Conservation (phyloP, 1,140 invertebrate genomes). For the Mercenaria mercenaria region DNA sequence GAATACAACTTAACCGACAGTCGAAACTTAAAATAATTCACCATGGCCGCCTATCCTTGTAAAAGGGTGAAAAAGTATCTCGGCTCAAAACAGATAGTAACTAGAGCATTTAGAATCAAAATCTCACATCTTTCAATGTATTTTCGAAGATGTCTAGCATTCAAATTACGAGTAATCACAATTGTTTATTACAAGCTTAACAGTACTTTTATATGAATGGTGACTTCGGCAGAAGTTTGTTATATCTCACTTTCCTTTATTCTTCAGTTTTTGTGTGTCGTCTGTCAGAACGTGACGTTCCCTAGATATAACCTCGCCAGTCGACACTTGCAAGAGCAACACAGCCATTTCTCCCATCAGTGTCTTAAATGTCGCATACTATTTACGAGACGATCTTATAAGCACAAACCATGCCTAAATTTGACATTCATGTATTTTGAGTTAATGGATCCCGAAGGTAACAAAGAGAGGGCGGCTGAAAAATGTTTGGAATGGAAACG, state of each 20-base stretch:
- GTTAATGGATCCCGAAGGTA: not conserved
- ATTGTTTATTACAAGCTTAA: not conserved
- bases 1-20: not conserved
- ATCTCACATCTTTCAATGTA: not conserved
- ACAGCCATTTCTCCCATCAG: not conserved
- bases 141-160: no score
- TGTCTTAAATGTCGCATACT: not conserved
- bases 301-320: not conserved
- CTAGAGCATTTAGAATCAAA: not conserved
- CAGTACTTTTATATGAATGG: no score
- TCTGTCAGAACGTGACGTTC: not conserved
- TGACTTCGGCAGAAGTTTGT: no score
- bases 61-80: not conserved
- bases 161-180: no score
- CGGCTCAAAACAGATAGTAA: not conserved
- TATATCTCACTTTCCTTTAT: not conserved
- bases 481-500: not conserved
- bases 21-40: not conserved
- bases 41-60: not conserved
- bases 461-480: not conserved
- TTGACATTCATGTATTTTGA: not conserved
- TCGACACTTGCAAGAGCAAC: not conserved
- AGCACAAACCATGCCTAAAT: not conserved
- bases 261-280: not conserved
- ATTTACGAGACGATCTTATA: not conserved